phyloP scores from a whole-genome alignment of 1,140 invertebrate genomes.

The Trissolcus basalis region DNA sequence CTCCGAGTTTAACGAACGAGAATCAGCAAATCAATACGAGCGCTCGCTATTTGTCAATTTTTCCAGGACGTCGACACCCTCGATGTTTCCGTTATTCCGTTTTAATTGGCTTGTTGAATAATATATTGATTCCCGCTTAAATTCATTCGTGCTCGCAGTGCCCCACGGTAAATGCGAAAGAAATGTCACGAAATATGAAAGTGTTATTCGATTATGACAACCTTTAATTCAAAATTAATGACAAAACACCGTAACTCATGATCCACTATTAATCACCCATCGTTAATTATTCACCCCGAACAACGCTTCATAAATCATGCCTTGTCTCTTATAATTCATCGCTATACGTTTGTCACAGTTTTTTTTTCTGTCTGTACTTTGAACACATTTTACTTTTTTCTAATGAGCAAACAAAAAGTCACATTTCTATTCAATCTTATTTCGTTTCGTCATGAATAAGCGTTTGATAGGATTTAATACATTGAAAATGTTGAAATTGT shows the following conservation, averaged over 20 bases:
- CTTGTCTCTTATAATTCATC: conserved; percentile 56
- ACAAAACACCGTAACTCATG: conserved; percentile 45
- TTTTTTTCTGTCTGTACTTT: too few species aligned
- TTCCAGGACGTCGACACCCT: not conserved
- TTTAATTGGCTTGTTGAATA: conserved; percentile 52
- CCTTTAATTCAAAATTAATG: conserved; percentile 56
- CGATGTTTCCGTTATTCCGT: conserved; percentile 33
- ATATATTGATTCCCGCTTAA: conserved; percentile 53
- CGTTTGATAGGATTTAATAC: too few species aligned
- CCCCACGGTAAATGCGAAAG: conserved; percentile 16
- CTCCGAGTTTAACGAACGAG: too few species aligned
- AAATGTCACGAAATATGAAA: conserved; percentile 28
- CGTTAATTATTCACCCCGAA: conserved; percentile 54
- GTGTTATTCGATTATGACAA: conserved; percentile 51
- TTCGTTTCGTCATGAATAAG: too few species aligned
- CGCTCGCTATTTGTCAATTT: too few species aligned
- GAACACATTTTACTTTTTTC: too few species aligned
- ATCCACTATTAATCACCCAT: conserved; percentile 53
- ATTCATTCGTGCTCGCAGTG: conserved; percentile 45
- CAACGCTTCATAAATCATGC: conserved; percentile 48
- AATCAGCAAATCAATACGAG: too few species aligned
- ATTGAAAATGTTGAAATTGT: too few species aligned
- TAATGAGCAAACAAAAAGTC: too few species aligned
- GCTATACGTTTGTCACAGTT: too few species aligned
- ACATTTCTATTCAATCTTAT: too few species aligned